These are phyloP conservation scores for Apis laboriosa DNA, from an alignment of 1,140 invertebrate species.

Conservation along the genomic window DNA sequence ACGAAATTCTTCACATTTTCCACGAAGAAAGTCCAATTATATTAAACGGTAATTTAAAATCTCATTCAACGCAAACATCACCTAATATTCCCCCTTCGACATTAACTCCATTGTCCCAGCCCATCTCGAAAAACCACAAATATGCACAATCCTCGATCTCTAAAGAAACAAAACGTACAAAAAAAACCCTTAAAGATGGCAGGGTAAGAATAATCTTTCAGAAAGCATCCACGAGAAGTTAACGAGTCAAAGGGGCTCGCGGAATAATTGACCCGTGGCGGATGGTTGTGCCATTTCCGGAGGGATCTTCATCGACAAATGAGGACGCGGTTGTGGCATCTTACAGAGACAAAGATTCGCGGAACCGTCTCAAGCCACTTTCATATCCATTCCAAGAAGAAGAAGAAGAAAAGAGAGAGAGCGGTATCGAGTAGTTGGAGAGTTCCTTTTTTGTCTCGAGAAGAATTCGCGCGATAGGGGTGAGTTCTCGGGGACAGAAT, in stretches of 20 bases:
- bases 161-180: background rate
- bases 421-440: too few species aligned
- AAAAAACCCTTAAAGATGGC: background rate
- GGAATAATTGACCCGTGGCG: constrained; percentile 28
- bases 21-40: background rate
- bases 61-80: background rate
- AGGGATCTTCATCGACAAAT: constrained; percentile 24
- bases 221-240: background rate
- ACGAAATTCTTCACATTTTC: background rate
- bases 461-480: constrained; percentile 39
- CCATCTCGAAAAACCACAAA: too few species aligned
- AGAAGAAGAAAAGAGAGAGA: background rate
- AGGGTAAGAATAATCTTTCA: background rate
- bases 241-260: constrained; percentile 5
- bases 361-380: constrained; percentile 8
- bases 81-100: too few species aligned
- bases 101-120: background rate
- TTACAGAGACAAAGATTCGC: constrained; percentile 38
- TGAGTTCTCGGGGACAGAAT: constrained; percentile 49
- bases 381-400: constrained; percentile 21
- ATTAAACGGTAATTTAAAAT: background rate
- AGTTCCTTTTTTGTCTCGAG: constrained; percentile 29
- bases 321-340: constrained; percentile 24
- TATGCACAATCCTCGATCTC: background rate
- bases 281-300: constrained; percentile 6